Evolutionary conservation across 2,888 invertebrate species (phyloP), one percentile per base, ranked within the genome.

Genomic region (Clivina fossor): DNA sequence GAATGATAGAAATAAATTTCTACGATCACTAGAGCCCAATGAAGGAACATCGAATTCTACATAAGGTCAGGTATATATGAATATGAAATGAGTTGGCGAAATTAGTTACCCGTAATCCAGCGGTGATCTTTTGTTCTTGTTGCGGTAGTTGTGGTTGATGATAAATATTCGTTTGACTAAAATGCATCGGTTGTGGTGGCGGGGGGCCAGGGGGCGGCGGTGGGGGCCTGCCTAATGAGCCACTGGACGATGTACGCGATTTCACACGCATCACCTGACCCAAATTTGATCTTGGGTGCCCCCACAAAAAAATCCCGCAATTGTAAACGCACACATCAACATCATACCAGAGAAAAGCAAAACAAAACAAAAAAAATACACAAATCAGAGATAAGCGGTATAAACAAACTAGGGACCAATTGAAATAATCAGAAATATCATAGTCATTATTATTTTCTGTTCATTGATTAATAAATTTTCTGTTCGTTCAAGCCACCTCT

Each of bases 161-260:
- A 11, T 26, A 26, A 43, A 7, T n/a, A n/a, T n/a, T n/a, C n/a
- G n/a, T n/a, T 16, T 18, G 46, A 32, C 32, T 19, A 26, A 19
- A 26, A 7, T n/a, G n/a, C n/a, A n/a, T 43, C 18, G 20, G 22
- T 26, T 41, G 28, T 49, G 49, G 20, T 38, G 38, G 16, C 30
- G 37, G 37, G 35, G 33, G 4, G 30, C 30, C 11, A 11, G 30
- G 9, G 40, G 61, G 54, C 19, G 63, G 61, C 49, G 60, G 57
- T 19, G 65, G 62, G 11, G 64, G 62, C 65, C 83, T 75, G 63
- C 83, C 83, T 70, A 84, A 75, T 73, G 83, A 81, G 61, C 83
- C 80, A 69, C 82, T 81, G 70, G 81, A 80, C 60, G 80, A 80
- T 68, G 82, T 80, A 75, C 82, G 83, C 66, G 81, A 78, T 70